Evolutionary conservation across 2,888 invertebrate genomes (phyloP).

Genomic region (Xestia sexstrigata): DNA sequence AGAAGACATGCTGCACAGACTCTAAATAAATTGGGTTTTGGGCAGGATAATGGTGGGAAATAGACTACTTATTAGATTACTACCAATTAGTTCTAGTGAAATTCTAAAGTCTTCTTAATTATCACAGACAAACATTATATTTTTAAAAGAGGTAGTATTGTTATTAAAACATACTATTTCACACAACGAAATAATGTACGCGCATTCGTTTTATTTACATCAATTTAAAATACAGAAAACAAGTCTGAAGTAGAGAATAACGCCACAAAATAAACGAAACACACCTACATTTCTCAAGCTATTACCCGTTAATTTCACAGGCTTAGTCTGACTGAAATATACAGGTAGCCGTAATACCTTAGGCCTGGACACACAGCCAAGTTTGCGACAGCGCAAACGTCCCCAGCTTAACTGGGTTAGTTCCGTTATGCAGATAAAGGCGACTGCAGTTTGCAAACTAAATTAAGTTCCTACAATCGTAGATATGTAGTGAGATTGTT

Average conservation of each 20-base stretch:
- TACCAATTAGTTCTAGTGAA: too few species aligned
- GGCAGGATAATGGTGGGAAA: too few species aligned
- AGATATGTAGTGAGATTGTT: constrained; percentile 61
- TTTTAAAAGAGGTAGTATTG: too few species aligned
- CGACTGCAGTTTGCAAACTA: constrained; percentile 73
- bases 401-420: constrained; percentile 69
- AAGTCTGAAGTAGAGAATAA: constrained; percentile 7
- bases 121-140: too few species aligned
- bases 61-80: too few species aligned
- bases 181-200: too few species aligned
- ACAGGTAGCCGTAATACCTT: constrained; percentile 37
- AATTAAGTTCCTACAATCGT: constrained; percentile 73
- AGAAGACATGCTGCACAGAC: too few species aligned
- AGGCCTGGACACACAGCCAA: constrained; percentile 47
- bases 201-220: too few species aligned
- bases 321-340: constrained; percentile 35
- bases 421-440: constrained; percentile 75
- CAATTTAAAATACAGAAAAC: neutral
- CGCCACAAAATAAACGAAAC: constrained; percentile 19
- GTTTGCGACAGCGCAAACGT: constrained; percentile 66
- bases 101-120: too few species aligned
- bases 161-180: too few species aligned
- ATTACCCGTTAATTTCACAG: constrained; percentile 29
- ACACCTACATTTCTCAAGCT: constrained; percentile 6
- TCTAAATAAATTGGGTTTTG: too few species aligned